Percentiles rank a stretch among this genome's conserved stretches.
phyloP scores from a whole-genome alignment of 2,888 invertebrate genomes.

The Molanna angustata region DNA sequence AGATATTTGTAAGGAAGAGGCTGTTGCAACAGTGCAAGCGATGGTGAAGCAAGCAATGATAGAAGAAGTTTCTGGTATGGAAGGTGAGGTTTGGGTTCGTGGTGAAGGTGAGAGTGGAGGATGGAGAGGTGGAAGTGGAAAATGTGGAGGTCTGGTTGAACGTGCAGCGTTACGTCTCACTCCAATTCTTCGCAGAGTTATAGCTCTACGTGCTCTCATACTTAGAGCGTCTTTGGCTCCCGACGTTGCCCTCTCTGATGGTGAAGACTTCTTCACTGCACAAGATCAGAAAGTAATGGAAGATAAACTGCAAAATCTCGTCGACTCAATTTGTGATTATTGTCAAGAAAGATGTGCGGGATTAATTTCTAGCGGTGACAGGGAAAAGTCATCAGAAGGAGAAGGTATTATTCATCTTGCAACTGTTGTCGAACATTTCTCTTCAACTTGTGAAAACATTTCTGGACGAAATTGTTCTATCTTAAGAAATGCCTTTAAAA shows the following conservation, averaged over 20 bases:
- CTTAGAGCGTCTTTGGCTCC: conserved; percentile 66
- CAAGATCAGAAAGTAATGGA: conserved; percentile 69
- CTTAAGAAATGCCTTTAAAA: conserved; percentile 77
- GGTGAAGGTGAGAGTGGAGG: conserved; percentile 24
- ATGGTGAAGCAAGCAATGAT: conserved; percentile 86
- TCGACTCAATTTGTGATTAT: conserved; percentile 83
- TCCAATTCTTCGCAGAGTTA: conserved; percentile 54
- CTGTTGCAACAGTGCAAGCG: conserved; percentile 83
- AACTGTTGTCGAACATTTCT: conserved; percentile 75
- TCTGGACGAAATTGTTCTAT: conserved; percentile 76
- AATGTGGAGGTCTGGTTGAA: conserved; percentile 55
- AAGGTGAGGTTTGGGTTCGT: conserved; percentile 48
- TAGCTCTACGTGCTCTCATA: conserved; percentile 74
- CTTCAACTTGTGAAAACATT: conserved; percentile 69
- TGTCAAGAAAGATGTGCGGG: conserved; percentile 91
- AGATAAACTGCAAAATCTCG: conserved; percentile 70
- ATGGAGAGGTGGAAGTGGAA: conserved; percentile 20
- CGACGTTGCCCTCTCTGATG: conserved; percentile 57
- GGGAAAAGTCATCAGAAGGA: conserved; percentile 66
- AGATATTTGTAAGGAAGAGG: conserved; percentile 83
- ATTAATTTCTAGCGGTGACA: conserved; percentile 74
- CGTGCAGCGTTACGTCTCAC: conserved; percentile 51
- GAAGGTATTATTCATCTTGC: conserved; percentile 75
- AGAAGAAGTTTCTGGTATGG: conserved; percentile 63
- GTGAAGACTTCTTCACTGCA: conserved; percentile 67